Evolutionary conservation across 2,797 vertebrate genomes (phyloP).

Genomic region (Takifugu rubripes): DNA sequence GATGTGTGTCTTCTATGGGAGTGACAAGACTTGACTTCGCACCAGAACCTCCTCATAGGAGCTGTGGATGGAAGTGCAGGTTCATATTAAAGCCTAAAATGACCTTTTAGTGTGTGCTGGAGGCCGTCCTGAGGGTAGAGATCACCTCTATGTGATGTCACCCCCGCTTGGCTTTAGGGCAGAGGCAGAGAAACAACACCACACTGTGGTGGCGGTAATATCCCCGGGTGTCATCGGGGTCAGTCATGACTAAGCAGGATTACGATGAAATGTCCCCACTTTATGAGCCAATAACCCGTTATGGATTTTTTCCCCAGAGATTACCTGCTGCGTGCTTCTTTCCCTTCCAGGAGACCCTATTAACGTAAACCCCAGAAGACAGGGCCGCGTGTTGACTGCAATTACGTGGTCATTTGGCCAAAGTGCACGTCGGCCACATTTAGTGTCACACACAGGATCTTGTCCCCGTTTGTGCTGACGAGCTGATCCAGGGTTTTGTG

Average conservation of each 20-base stretch:
- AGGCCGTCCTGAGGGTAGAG: conserved; percentile 8
- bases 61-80: not conserved
- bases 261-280: conserved; percentile 20
- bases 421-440: too few species aligned
- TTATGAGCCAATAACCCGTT: conserved; percentile 59
- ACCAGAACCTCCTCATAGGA: conserved; percentile 1
- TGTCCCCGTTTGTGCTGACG: too few species aligned
- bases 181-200: conserved; percentile 19
- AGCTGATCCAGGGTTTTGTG: too few species aligned
- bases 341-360: not conserved
- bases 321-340: conserved; percentile 42
- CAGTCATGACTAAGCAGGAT: conserved; percentile 27
- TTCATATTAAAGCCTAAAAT: conserved; percentile 39
- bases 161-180: conserved; percentile 27
- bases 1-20: not conserved
- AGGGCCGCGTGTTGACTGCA: too few species aligned
- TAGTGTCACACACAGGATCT: too few species aligned
- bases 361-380: too few species aligned
- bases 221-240: conserved; percentile 22
- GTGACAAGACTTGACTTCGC: not conserved
- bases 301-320: conserved; percentile 33
- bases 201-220: conserved; percentile 24
- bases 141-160: conserved; percentile 28
- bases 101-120: conserved; percentile 7
- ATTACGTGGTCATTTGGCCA: too few species aligned